Percentiles rank a stretch among this genome's conserved stretches.
Conservation (phyloP, 2,797 vertebrate genomes). For the Myioborus miniatus region DNA sequence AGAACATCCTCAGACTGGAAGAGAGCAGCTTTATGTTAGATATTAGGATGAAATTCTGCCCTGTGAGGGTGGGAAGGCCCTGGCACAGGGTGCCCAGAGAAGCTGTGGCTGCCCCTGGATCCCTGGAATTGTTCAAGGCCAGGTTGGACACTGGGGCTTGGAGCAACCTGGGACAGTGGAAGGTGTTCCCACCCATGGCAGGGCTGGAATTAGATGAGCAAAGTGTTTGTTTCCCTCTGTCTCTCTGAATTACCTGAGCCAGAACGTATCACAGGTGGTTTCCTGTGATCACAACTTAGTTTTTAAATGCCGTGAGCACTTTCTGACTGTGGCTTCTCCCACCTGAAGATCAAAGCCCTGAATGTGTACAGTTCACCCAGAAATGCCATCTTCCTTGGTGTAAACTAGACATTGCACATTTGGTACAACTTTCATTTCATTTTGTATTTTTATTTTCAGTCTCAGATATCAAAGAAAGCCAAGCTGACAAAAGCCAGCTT, state of each 20-base stretch:
- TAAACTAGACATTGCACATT: not conserved
- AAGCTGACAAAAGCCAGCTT: constrained; percentile 41
- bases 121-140: not conserved
- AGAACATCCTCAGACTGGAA: not conserved
- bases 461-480: constrained; percentile 33
- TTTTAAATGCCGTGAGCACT: not conserved
- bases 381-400: not conserved
- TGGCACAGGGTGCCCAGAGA: not conserved
- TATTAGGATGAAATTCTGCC: not conserved
- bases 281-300: not conserved
- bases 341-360: constrained; percentile 28
- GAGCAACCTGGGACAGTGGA: fast-evolving
- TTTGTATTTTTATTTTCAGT: not conserved
- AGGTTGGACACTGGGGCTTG: fast-evolving
- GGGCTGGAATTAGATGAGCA: not conserved
- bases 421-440: not conserved
- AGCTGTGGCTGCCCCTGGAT: not conserved
- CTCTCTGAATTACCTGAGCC: not conserved
- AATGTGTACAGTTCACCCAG: not conserved
- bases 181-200: fast-evolving
- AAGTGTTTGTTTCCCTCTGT: not conserved
- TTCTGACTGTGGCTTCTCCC: not conserved
- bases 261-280: not conserved
- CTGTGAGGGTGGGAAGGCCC: fast-evolving
- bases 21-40: not conserved